Evolutionary conservation across 2,888 invertebrate species (phyloP).

Genomic region (Clivina fossor): DNA sequence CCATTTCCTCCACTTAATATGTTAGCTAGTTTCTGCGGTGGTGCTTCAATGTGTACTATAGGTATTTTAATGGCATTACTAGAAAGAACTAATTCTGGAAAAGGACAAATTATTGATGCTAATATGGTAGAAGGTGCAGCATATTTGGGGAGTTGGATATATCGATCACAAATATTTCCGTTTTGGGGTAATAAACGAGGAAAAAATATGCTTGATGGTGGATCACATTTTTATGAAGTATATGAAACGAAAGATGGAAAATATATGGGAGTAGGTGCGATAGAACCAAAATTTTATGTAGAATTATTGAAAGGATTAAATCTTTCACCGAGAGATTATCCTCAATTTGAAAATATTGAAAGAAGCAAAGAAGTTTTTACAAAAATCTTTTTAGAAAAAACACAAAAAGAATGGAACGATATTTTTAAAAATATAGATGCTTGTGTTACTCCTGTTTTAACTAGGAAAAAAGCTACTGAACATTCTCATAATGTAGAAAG

Average conservation of each 20-base stretch:
- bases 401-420: conserved; percentile 81
- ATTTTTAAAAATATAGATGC: conserved; percentile 84
- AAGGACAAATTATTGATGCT: conserved; percentile 84
- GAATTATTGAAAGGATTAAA: conserved; percentile 70
- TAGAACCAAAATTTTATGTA: conserved; percentile 90
- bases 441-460: conserved; percentile 90
- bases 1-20: conserved; percentile 83
- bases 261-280: conserved; percentile 91
- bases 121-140: conserved; percentile 90
- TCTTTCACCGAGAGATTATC: conserved; percentile 60
- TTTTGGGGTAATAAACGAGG: conserved; percentile 76
- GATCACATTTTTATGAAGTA: conserved; percentile 83
- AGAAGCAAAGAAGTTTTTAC: conserved; percentile 59
- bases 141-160: conserved; percentile 87
- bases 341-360: conserved; percentile 64
- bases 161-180: conserved; percentile 63
- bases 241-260: conserved; percentile 91
- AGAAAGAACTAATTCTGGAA: conserved; percentile 75
- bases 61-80: conserved; percentile 86
- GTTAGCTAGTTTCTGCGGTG: conserved; percentile 93
- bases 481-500: conserved; percentile 69
- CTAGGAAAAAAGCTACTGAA: conserved; percentile 66
- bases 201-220: conserved; percentile 81
- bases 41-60: conserved; percentile 85
- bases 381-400: conserved; percentile 72